Evolutionary conservation across 2,113 vertebrate species (phyloP), one percentile per base, ranked within the genome.

Genomic region (Pituophis catenifer): DNA sequence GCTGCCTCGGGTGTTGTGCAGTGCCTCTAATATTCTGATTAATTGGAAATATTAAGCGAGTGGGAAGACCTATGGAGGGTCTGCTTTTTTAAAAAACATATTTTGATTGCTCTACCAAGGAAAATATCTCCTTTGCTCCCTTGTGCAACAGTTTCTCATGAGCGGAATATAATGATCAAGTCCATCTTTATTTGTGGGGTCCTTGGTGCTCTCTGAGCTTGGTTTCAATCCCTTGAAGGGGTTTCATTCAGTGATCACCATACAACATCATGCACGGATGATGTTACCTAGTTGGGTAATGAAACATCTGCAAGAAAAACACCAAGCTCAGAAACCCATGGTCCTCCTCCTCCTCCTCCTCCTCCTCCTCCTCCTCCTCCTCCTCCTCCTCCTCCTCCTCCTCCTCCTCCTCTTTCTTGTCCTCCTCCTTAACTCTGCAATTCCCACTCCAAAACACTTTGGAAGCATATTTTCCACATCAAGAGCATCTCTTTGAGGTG

Each of bases 271-370:
- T 2, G 21, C 26, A 29, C 59, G 29, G 59, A 65, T 12, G 26
- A 65, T 1, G 10, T 12, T 12, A 65, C 10, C 26, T 29, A 65
- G 26, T 29, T 65, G 62, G 62, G 26, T 13, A 3, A 29, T 65
- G 62, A 65, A 29, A 65, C 0, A 1, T 5, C 26, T 65, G 62
- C 62, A 65, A 65, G 1, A 29, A 65, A 29, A 29, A 3, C 10
- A 65, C 0, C 1, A 0, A 29, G 24, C n/a, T n/a, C n/a, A n/a
- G n/a, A n/a, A n/a, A n/a, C n/a, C 10, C 26, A 3, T 0, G 3
- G 9, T 29, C 3, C 59, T 4, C 59, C 59, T 4, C 59, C 9
- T 29, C 24, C 59, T 1, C 59, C 59, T 62, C 59, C 8, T 26
- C 59, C 1, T 26, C 59, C 24, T 24, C 8, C 0, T 1, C 58